Percentiles rank a stretch among this genome's conserved stretches.
Conservation (phyloP, 2,797 vertebrate genomes). For the Sylvilagus floridanus region DNA sequence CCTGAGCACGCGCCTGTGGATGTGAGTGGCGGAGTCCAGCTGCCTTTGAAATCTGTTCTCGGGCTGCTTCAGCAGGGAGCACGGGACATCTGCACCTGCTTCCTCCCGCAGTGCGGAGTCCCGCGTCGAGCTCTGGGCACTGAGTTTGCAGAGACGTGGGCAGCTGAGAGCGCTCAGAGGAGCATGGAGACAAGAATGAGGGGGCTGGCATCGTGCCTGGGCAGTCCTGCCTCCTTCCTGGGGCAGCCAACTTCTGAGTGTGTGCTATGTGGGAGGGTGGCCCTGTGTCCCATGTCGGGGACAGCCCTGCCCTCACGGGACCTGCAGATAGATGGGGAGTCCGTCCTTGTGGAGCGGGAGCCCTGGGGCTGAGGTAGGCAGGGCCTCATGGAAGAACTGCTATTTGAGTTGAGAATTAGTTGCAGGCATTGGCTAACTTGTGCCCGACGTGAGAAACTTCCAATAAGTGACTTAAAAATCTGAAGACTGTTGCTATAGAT, state of each 20-base stretch:
- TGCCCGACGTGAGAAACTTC: neutral
- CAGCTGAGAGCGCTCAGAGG: neutral
- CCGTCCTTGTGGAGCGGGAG: neutral
- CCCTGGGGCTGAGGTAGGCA: neutral
- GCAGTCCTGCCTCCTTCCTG: neutral
- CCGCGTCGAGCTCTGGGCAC: neutral
- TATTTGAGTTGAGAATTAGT: neutral
- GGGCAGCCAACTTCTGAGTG: neutral
- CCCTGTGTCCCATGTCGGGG: neutral
- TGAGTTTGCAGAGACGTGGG: neutral
- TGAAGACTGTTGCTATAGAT: neutral
- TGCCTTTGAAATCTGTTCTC: slow-evolving; percentile 2
- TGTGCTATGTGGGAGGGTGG: neutral
- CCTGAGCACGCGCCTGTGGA: neutral
- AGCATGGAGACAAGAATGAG: neutral
- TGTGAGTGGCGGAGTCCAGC: neutral
- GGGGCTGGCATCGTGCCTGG: neutral
- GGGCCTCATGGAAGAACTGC: neutral
- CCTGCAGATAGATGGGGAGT: neutral
- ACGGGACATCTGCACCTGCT: neutral
- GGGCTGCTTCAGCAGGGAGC: neutral
- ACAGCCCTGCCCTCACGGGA: neutral
- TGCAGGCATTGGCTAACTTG: neutral
- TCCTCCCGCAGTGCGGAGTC: neutral
- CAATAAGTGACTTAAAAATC: neutral